These are phyloP conservation scores for Dendrocopos noguchii DNA, from an alignment of 2,113 vertebrate genomes.

Conservation along the genomic window DNA sequence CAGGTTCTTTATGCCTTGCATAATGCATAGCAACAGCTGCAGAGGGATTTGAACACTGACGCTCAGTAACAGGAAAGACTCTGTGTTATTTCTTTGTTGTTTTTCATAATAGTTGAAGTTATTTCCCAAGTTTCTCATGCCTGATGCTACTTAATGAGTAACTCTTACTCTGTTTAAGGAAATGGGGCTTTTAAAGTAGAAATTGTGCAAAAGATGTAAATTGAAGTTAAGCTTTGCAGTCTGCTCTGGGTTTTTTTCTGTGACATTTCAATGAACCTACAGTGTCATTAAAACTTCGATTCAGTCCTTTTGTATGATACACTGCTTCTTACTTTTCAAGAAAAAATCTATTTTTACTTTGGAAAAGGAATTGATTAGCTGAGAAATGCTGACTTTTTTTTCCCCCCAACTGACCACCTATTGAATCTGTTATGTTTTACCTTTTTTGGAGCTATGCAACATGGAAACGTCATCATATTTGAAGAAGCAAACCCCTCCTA, in stretches of 20 bases:
- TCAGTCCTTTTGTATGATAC: background rate
- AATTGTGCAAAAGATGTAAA: background rate
- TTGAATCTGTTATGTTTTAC: background rate
- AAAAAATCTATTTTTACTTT: background rate
- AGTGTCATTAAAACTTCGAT: background rate
- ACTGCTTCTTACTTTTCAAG: background rate
- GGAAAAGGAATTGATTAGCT: background rate
- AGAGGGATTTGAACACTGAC: background rate
- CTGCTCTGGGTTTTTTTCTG: background rate
- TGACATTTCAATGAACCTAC: background rate
- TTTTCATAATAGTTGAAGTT: constrained; percentile 6
- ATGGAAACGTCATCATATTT: background rate
- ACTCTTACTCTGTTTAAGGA: background rate
- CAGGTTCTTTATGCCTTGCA: background rate
- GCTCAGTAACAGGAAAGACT: background rate
- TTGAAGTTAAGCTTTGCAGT: background rate
- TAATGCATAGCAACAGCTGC: background rate
- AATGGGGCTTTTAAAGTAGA: background rate
- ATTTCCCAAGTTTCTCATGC: constrained; percentile 56
- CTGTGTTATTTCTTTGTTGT: background rate
- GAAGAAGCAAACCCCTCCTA: background rate
- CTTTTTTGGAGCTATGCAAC: background rate
- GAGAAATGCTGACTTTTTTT: background rate
- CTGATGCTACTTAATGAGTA: background rate
- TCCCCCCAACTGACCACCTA: background rate